Conservation (phyloP, 1,140 invertebrate genomes). For the Drosophila equinoxialis region DNA sequence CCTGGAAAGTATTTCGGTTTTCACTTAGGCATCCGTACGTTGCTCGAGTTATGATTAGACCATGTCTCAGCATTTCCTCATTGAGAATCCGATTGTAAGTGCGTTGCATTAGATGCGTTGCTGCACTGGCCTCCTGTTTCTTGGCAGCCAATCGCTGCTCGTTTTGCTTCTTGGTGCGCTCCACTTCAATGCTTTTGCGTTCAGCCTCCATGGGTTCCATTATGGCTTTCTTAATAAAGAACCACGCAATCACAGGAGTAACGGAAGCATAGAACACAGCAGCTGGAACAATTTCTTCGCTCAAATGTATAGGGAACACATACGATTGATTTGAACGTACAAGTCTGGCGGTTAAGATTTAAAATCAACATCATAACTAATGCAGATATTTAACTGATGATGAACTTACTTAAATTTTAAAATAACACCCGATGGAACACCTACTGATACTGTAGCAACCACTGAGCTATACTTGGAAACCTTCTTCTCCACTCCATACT, state of each 20-base stretch:
- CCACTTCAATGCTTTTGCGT: conserved; percentile 89
- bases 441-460: conserved; percentile 92
- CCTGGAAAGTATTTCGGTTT: conserved; percentile 65
- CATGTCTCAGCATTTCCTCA: conserved; percentile 91
- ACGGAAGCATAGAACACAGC: conserved; percentile 97
- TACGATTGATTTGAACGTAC: conserved; percentile 94
- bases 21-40: conserved; percentile 89
- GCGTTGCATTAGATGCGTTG: conserved; percentile 93
- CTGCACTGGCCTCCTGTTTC: conserved; percentile 91
- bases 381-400: neutral
- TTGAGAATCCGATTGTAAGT: conserved; percentile 89
- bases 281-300: conserved; percentile 94
- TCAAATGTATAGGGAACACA: conserved; percentile 94
- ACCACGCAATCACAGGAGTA: conserved; percentile 91
- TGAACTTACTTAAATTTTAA: conserved; percentile 93
- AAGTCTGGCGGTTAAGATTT: conserved; percentile 85
- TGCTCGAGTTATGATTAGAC: conserved; percentile 94
- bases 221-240: conserved; percentile 92
- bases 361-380: neutral
- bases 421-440: conserved; percentile 93
- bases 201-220: conserved; percentile 93
- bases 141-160: conserved; percentile 89
- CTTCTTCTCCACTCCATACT: conserved; percentile 96
- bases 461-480: conserved; percentile 95
- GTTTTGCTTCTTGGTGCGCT: conserved; percentile 90